phyloP scores from a whole-genome alignment of 2,888 invertebrate genomes.

The Gibbula magus region DNA sequence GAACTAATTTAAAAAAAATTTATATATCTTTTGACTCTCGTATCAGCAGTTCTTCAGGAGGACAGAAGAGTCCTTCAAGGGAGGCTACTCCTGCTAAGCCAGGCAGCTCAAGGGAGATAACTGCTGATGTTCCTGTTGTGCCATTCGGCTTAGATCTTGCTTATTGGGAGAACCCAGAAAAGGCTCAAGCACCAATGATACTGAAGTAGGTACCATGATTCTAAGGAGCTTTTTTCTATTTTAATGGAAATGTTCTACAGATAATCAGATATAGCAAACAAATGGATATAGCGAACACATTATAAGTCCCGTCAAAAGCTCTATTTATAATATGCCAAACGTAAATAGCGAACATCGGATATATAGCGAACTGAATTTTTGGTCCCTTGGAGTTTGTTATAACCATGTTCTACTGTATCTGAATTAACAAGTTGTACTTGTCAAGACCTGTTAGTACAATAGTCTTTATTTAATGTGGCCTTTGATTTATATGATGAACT shows the following conservation, averaged over 20 bases:
- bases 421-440: too few species aligned
- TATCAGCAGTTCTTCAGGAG: neutral
- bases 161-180: slow-evolving; percentile 77
- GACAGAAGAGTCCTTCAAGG: neutral
- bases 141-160: slow-evolving; percentile 77
- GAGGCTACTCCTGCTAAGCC: neutral
- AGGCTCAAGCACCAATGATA: slow-evolving; percentile 73
- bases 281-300: too few species aligned
- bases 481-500: too few species aligned
- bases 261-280: too few species aligned
- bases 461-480: too few species aligned
- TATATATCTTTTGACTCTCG: neutral
- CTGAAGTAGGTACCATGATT: slow-evolving; percentile 34
- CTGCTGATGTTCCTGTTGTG: slow-evolving; percentile 74
- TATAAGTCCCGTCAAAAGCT: too few species aligned
- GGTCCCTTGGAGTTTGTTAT: too few species aligned
- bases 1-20: neutral
- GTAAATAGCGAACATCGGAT: too few species aligned
- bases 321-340: too few species aligned
- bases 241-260: neutral
- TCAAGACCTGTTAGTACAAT: too few species aligned
- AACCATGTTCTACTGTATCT: too few species aligned
- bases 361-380: too few species aligned
- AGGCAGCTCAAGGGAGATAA: neutral
- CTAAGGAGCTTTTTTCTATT: neutral